Base-by-base conservation (phyloP, 2,888 invertebrate species). In the Operophtera brumata region DNA sequence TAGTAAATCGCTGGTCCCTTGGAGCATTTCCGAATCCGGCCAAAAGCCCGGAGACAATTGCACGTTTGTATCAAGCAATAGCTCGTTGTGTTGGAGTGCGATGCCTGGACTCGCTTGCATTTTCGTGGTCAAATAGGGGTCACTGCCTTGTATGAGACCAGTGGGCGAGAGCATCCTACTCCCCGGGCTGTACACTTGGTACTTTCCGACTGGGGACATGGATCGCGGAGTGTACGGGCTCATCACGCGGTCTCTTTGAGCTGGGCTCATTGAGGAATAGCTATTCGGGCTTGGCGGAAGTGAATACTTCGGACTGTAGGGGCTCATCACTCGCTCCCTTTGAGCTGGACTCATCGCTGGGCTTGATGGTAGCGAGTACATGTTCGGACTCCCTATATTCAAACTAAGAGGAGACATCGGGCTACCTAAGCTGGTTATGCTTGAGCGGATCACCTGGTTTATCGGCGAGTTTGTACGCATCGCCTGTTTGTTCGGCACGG, bases 141-240 rank as follows among this genome's bases (percentile, higher is more conserved):
- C 90, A 61, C 78, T 78, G 6, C 82, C 80, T 41, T 86, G 79
- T 30, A 88, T 67, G 7, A 80, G 67, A 0, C 77, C 75, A 1
- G 66, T 67, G 0, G 87, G 85, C 0, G 88, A 86, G 25, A 82
- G 53, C 3, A 82, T 59, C 51, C 76, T 79, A 51, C 66, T 80
- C 0, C 71, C 73, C 0, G 84, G 82, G 54, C 84, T 85, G 63
- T 80, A 85, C 52, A 73, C 69, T 51, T 81, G 82, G 32, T 72
- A 86, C 37, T 77, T 82, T 10, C 80, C 80, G 0, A 79, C 79
- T 0, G 89, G 86, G 0, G 87, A 88, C 43, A 87, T 54, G 1
- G 86, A 86, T 54, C 84, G 86, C 0, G 87, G 83, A 0, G 87
- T 85, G 43, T 87, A 88, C 0, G 86, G 86, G 43, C 88, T 88